A percentile compares a stretch with the other conserved stretches of the same genome.
Evolutionary conservation across 2,797 vertebrate genomes (phyloP).

Genomic region (Syngnathus rostellatus): DNA sequence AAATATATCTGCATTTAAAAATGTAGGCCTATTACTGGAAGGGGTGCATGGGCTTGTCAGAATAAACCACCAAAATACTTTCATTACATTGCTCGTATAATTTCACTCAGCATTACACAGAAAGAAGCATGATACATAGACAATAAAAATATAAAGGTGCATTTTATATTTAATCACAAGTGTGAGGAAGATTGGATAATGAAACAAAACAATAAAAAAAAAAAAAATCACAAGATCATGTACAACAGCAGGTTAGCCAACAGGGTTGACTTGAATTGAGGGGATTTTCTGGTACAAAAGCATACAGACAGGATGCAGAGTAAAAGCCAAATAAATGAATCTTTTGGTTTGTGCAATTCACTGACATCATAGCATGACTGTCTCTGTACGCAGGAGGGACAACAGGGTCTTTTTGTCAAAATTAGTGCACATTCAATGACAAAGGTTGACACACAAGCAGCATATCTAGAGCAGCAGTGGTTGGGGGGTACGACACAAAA

Average conservation of each 20-base stretch:
- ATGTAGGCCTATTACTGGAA: slow-evolving; percentile 39
- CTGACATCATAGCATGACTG: slow-evolving; percentile 5
- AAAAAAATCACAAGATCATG: slow-evolving; percentile 39
- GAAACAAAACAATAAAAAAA: slow-evolving; percentile 15
- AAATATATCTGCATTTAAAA: slow-evolving; percentile 18
- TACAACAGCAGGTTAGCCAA: slow-evolving; percentile 38
- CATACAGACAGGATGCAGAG: slow-evolving; percentile 19
- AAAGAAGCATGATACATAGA: slow-evolving; percentile 37
- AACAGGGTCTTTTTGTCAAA: slow-evolving; percentile 21
- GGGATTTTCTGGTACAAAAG: slow-evolving; percentile 16
- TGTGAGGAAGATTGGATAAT: slow-evolving; percentile 21
- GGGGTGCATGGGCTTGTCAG: slow-evolving; percentile 17
- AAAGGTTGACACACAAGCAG: slow-evolving; percentile 37
- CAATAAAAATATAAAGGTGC: slow-evolving; percentile 42
- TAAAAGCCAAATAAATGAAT: slow-evolving; percentile 22
- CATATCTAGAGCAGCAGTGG: slow-evolving; percentile 32
- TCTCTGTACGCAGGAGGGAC: slow-evolving; percentile 23
- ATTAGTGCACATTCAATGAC: slow-evolving; percentile 45
- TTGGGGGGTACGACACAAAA: slow-evolving; percentile 18
- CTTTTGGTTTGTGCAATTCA: slow-evolving; percentile 42
- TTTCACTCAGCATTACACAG: slow-evolving; percentile 38
- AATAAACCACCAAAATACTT: slow-evolving; percentile 32
- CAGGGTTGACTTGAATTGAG: slow-evolving; percentile 6
- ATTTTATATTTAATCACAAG: slow-evolving; percentile 43
- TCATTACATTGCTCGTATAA: slow-evolving; percentile 27